Conservation (phyloP, 2,113 vertebrate species). For the Salvelinus namaycush region DNA sequence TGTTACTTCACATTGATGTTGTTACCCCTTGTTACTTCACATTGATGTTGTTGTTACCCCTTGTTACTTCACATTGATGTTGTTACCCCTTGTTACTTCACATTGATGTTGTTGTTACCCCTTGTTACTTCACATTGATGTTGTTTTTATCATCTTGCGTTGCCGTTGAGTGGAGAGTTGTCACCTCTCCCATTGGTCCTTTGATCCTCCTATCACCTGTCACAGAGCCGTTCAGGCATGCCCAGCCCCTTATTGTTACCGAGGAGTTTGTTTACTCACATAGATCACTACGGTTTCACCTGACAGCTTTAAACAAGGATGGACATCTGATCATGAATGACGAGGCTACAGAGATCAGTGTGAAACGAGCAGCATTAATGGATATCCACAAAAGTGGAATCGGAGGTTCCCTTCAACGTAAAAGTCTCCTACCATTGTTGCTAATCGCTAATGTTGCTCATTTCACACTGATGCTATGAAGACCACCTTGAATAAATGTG, state of each 20-base stretch:
- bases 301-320: neutral
- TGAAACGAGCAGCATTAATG: neutral
- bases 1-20: too few species aligned
- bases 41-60: too few species aligned
- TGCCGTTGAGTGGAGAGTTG: too few species aligned
- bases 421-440: too few species aligned
- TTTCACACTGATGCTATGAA: too few species aligned
- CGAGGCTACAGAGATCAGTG: neutral
- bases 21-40: too few species aligned
- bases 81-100: too few species aligned
- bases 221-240: conserved; percentile 21
- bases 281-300: conserved; percentile 10
- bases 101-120: too few species aligned
- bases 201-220: conserved; percentile 60
- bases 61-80: too few species aligned
- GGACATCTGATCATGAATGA: conserved; percentile 3
- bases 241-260: conserved; percentile 24
- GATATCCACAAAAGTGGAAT: too few species aligned
- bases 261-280: conserved; percentile 32
- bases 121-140: conserved; percentile 42
- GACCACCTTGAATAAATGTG: too few species aligned
- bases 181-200: conserved; percentile 19
- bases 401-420: neutral
- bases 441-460: too few species aligned
- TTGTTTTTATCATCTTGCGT: conserved; percentile 39